These are phyloP conservation scores for Sinohyriopsis cumingii DNA, from an alignment of 2,888 invertebrate species.

Conservation along the genomic window DNA sequence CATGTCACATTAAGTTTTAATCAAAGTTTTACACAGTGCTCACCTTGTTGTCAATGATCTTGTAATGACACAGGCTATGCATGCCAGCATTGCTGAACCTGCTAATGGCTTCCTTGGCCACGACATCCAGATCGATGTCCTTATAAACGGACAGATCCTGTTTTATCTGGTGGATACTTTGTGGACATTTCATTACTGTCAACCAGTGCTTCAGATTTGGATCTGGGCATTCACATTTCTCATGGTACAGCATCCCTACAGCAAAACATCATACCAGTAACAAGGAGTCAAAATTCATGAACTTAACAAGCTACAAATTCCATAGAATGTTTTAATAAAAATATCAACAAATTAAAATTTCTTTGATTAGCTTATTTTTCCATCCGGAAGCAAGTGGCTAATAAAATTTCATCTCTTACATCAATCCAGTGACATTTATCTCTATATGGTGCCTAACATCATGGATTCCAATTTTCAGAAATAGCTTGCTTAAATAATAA, in stretches of 20 bases:
- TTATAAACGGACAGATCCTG: conserved; percentile 82
- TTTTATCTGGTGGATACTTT: conserved; percentile 80
- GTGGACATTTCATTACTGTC: conserved; percentile 76
- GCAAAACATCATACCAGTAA: conserved; percentile 36
- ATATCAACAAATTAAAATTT: no score
- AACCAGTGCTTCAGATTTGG: conserved; percentile 80
- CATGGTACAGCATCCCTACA: conserved; percentile 81
- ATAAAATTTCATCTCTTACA: no score
- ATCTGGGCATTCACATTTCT: conserved; percentile 88
- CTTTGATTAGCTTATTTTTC: no score
- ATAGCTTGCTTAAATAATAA: no score
- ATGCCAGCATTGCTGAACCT: conserved; percentile 85
- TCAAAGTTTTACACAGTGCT: not conserved
- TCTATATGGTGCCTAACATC: no score
- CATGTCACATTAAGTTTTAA: no score
- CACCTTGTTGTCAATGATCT: conserved; percentile 84
- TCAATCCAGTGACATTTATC: no score
- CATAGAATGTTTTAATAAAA: no score
- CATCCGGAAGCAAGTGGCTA: no score
- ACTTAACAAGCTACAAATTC: no score
- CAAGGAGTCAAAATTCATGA: not conserved
- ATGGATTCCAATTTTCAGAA: no score
- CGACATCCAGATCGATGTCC: conserved; percentile 80
- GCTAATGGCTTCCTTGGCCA: conserved; percentile 79
- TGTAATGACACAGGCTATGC: conserved; percentile 91